A percentile compares a stretch with the other conserved stretches of the same genome.
Conservation (phyloP, 2,797 vertebrate species). For the Xyrichtys novacula region DNA sequence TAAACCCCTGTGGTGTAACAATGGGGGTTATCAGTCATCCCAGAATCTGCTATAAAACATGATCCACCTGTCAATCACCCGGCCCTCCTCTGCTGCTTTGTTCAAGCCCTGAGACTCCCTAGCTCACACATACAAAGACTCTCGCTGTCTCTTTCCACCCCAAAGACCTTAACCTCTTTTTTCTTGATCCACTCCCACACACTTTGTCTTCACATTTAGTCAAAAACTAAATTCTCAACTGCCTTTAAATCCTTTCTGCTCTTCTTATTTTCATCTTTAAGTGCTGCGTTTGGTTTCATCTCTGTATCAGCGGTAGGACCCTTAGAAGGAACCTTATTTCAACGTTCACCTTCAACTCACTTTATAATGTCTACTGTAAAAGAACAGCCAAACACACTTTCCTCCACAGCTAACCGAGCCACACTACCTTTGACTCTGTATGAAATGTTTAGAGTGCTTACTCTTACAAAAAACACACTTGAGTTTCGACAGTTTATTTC, state of each 20-base stretch:
- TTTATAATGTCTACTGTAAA: too few relatives aligned
- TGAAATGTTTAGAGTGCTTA: background rate
- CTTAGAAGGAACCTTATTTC: constrained; percentile 17
- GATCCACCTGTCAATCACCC: constrained; percentile 51
- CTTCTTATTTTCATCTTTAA: constrained; percentile 42
- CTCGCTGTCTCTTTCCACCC: constrained; percentile 27
- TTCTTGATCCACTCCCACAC: constrained; percentile 31
- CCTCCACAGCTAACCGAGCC: background rate
- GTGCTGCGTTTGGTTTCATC: constrained; percentile 32
- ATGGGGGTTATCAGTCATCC: constrained; percentile 25
- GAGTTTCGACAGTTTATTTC: background rate
- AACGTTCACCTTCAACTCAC: too few relatives aligned
- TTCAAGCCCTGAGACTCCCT: constrained; percentile 25
- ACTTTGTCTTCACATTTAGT: constrained; percentile 31
- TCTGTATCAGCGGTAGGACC: constrained; percentile 20
- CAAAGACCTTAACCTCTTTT: constrained; percentile 39
- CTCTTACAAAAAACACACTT: background rate
- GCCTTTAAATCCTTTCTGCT: constrained; percentile 43
- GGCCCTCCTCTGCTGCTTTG: constrained; percentile 28
- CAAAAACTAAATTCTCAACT: constrained; percentile 29
- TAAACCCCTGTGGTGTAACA: constrained; percentile 1
- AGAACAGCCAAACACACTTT: background rate
- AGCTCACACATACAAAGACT: constrained; percentile 38
- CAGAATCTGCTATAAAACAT: constrained; percentile 29
- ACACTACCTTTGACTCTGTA: background rate